Evolutionary conservation across 2,113 vertebrate species (phyloP).

Genomic region (Malaclemys terrapin): DNA sequence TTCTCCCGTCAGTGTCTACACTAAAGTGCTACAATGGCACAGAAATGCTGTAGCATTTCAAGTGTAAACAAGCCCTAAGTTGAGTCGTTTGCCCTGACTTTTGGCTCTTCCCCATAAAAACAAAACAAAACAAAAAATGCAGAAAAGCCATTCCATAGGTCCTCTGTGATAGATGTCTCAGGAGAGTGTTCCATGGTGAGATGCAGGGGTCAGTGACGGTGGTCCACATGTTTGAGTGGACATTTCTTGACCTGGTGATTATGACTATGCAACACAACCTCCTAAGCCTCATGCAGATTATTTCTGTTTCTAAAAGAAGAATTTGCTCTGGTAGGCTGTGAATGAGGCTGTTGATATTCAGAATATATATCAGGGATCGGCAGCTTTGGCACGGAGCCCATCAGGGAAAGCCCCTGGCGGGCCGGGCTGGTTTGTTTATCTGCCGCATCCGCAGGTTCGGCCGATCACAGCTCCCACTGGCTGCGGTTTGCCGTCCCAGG

Average conservation of each 20-base stretch:
- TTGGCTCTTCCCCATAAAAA: background rate
- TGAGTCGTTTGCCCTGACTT: background rate
- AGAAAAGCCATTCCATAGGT: background rate
- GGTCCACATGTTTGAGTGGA: background rate
- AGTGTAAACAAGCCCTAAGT: background rate
- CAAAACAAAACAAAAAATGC: background rate
- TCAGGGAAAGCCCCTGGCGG: too few species aligned
- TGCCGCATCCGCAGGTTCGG: too few species aligned
- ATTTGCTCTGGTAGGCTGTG: background rate
- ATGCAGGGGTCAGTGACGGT: rapidly evolving
- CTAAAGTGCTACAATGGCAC: background rate
- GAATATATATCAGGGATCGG: background rate
- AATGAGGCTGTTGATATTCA: background rate
- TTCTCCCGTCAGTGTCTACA: background rate
- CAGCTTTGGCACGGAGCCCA: too few species aligned
- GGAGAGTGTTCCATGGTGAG: background rate
- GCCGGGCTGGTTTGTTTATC: too few species aligned
- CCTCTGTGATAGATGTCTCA: background rate
- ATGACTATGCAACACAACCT: background rate
- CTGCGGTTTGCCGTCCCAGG: too few species aligned
- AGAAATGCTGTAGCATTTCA: background rate
- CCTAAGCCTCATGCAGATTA: background rate
- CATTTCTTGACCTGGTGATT: background rate
- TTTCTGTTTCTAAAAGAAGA: background rate
- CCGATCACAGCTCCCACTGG: too few species aligned